A percentile compares a stretch with the other conserved stretches of the same genome.
Conservation (phyloP, 2,113 vertebrate species). For the Ictalurus punctatus region DNA sequence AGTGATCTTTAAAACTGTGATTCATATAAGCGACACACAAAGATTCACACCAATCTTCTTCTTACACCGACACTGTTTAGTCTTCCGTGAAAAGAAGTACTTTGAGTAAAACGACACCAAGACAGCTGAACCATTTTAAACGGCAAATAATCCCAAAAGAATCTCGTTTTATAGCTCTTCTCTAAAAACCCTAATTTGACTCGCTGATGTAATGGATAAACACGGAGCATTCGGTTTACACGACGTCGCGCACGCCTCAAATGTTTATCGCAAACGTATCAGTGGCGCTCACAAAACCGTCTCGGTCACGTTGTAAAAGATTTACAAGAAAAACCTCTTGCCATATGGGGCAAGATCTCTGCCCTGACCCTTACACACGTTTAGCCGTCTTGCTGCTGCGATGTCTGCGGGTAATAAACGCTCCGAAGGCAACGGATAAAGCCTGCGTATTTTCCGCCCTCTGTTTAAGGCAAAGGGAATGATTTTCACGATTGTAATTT, state of each 20-base stretch:
- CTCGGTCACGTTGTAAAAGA: conserved; percentile 8
- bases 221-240: background rate
- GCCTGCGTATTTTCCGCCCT: conserved; percentile 46
- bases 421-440: conserved; percentile 8
- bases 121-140: background rate
- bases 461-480: conserved; percentile 37
- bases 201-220: background rate
- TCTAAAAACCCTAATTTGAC: conserved; percentile 3
- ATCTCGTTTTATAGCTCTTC: background rate
- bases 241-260: background rate
- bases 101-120: background rate
- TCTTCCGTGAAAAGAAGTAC: background rate
- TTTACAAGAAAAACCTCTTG: background rate
- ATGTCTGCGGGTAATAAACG: conserved; percentile 32
- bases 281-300: conserved; percentile 30
- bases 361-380: background rate
- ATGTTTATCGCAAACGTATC: conserved; percentile 4
- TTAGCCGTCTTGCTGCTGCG: conserved; percentile 1
- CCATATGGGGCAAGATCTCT: conserved; percentile 41
- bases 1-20: background rate
- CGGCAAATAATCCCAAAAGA: background rate
- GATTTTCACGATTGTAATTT: conserved; percentile 47
- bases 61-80: background rate
- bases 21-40: background rate
- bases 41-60: background rate